phyloP scores from a whole-genome alignment of 2,888 invertebrate genomes.

The Sialis fuliginosa region DNA sequence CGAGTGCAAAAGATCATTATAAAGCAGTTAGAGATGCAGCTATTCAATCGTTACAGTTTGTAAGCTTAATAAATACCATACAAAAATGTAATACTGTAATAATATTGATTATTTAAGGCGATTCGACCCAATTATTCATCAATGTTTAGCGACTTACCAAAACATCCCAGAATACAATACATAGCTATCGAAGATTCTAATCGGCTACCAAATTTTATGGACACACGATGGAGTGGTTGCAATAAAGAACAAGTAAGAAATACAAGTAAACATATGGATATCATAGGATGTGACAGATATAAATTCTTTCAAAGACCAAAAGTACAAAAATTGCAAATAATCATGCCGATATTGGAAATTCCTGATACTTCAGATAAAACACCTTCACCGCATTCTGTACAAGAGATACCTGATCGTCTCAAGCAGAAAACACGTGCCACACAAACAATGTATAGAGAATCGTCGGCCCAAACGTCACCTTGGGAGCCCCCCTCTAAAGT shows the following conservation, averaged over 20 bases:
- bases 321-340: no score
- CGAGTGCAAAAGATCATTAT: constrained; percentile 35
- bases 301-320: constrained; percentile 10
- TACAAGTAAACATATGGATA: constrained; percentile 6
- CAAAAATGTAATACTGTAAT: not conserved
- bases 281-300: constrained; percentile 11
- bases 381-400: no score
- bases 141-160: constrained; percentile 39
- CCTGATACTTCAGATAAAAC: no score
- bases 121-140: constrained; percentile 22
- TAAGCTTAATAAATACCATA: constrained; percentile 18
- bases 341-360: no score
- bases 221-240: constrained; percentile 25
- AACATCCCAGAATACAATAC: constrained; percentile 28
- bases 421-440: constrained; percentile 28
- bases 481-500: constrained; percentile 51
- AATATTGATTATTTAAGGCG: constrained; percentile 2
- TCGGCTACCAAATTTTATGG: constrained; percentile 12
- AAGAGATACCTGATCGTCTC: not conserved
- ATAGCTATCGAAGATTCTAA: constrained; percentile 11
- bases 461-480: constrained; percentile 58
- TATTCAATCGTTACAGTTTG: constrained; percentile 34
- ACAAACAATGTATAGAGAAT: constrained; percentile 57
- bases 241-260: constrained; percentile 25
- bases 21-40: constrained; percentile 33